These are phyloP conservation scores for Spodoptera litura DNA, from an alignment of 1,140 invertebrate species.

Conservation along the genomic window DNA sequence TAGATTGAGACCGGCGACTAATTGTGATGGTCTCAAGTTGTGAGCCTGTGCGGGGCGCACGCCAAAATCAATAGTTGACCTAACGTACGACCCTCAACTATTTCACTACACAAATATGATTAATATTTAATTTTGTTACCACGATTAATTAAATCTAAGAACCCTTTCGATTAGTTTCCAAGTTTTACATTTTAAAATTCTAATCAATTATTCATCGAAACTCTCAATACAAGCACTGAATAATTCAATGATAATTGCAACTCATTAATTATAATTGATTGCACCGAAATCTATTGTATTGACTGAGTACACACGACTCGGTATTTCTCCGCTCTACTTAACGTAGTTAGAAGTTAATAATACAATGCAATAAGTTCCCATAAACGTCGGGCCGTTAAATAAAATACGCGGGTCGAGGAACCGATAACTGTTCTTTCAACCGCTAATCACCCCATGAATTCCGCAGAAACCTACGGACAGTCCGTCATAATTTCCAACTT, in stretches of 20 bases:
- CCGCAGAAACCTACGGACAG: constrained; percentile 70
- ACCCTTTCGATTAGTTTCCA: too few relatives aligned
- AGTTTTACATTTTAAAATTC: too few relatives aligned
- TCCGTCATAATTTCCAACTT: constrained; percentile 83
- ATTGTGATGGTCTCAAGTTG: constrained; percentile 83
- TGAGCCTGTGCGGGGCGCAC: constrained; percentile 66
- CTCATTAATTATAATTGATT: constrained; percentile 42
- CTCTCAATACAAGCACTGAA: neutral
- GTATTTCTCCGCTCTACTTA: constrained; percentile 52
- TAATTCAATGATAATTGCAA: constrained; percentile 33
- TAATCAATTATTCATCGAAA: neutral
- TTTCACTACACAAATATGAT: constrained; percentile 51
- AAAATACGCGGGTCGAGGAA: constrained; percentile 58
- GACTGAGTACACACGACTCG: constrained; percentile 38
- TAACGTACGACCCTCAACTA: constrained; percentile 57
- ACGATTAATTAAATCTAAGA: too few relatives aligned
- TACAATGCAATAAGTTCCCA: constrained; percentile 68
- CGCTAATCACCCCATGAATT: constrained; percentile 75
- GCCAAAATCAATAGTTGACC: constrained; percentile 80
- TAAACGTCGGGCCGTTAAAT: constrained; percentile 62
- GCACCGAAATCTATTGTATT: constrained; percentile 41
- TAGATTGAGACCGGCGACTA: constrained; percentile 79
- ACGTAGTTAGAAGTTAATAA: constrained; percentile 58
- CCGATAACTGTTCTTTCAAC: constrained; percentile 74
- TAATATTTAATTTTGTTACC: constrained; percentile 48